These are phyloP conservation scores for Buphagus erythrorhynchus DNA, from an alignment of 2,797 vertebrate genomes.

Conservation along the genomic window DNA sequence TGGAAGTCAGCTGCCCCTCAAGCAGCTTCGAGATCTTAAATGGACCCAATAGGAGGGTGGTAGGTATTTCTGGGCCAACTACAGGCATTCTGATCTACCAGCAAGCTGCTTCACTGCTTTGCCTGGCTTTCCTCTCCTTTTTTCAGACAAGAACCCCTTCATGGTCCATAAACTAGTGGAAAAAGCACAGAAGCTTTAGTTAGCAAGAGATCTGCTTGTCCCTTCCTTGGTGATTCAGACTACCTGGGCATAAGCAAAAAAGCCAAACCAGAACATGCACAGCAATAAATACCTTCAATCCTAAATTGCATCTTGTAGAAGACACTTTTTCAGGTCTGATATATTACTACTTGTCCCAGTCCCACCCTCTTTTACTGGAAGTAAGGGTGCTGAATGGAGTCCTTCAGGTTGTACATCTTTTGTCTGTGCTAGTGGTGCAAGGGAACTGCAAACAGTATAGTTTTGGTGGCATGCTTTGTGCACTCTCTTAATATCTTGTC, in stretches of 20 bases:
- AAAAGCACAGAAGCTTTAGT: neutral
- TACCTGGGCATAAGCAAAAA: neutral
- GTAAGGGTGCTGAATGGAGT: neutral
- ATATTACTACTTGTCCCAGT: neutral
- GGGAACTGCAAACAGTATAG: neutral
- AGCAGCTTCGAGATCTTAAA: neutral
- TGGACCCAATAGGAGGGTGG: neutral
- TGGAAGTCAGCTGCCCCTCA: neutral
- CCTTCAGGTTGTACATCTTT: neutral
- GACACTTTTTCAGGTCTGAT: neutral
- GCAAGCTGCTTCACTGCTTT: neutral
- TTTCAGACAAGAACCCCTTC: neutral
- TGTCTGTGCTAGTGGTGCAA: neutral
- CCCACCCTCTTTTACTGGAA: neutral
- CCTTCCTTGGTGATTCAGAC: neutral
- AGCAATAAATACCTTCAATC: neutral
- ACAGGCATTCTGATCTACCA: rapidly evolving
- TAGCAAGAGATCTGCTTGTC: neutral
- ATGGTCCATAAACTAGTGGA: neutral
- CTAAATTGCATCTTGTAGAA: neutral
- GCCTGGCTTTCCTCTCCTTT: neutral
- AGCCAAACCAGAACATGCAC: neutral
- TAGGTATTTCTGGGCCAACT: neutral
- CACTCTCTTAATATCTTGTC: neutral
- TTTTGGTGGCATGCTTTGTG: neutral